A percentile compares a stretch with the other conserved stretches of the same genome.
phyloP scores from a whole-genome alignment of 1,140 invertebrate genomes.

The Penaeus vannamei region DNA sequence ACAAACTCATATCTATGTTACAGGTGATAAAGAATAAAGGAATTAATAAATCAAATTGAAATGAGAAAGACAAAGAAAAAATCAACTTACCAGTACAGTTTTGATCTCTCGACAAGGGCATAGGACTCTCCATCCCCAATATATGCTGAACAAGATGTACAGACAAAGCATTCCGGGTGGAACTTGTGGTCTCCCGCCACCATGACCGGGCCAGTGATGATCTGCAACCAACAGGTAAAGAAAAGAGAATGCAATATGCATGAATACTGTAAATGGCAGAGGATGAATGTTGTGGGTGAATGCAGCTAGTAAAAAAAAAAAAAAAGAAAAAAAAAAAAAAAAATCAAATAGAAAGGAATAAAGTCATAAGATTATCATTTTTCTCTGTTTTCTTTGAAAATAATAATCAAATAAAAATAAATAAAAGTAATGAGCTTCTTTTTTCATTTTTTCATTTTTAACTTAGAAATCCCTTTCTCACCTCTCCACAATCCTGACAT shows the following conservation, averaged over 20 bases:
- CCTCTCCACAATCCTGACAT: slow-evolving; percentile 88
- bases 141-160: slow-evolving; percentile 83
- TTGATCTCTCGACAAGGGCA: slow-evolving; percentile 88
- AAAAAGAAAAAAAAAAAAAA: background rate
- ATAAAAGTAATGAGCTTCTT: background rate
- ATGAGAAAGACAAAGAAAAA: background rate
- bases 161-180: slow-evolving; percentile 96
- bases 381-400: too few species aligned
- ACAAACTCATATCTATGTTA: background rate
- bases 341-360: too few species aligned
- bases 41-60: background rate
- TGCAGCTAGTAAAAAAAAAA: background rate
- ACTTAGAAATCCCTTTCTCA: slow-evolving; percentile 69
- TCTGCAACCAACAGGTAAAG: slow-evolving; percentile 71
- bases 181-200: slow-evolving; percentile 94
- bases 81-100: slow-evolving; percentile 83
- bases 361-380: background rate
- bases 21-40: background rate
- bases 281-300: too few species aligned
- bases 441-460: background rate
- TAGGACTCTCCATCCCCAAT: slow-evolving; percentile 94
- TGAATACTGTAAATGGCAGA: too few species aligned
- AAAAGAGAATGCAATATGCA: too few species aligned
- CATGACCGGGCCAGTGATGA: slow-evolving; percentile 94
- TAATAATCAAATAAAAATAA: too few species aligned